Base-by-base conservation (phyloP, 2,888 invertebrate species). In the Graphium colonna region DNA sequence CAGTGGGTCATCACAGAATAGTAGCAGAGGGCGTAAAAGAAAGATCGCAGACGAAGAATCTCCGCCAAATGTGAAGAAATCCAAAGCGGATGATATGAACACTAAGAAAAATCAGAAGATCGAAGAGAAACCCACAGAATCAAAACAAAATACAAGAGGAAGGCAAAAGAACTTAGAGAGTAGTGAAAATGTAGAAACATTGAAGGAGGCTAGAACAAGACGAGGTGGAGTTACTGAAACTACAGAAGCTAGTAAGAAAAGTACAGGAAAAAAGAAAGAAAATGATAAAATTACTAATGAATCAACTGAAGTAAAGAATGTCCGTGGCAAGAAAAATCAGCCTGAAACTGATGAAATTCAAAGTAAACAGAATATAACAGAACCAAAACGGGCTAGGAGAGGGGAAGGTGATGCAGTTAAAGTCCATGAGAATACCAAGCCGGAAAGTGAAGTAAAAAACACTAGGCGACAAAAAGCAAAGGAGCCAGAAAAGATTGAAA, bases 11-110 rank as follows among this genome's bases (percentile, higher is more conserved):
- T 56, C 62, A 46, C 38, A 61, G 10, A 65, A 59, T 49, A 58
- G 55, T 1, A 60, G 62, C 53, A 58, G 60, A 26, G 60, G 60
- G 26, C 65, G 60, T 52, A 55, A 50, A 58, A 16, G 57, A 40
- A 64, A 66, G 51, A 64, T 39, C 1, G 13, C 39, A 0, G 38
- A 3, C 1, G 36, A 48, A 31, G 18, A 43, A 28, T 8, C 26
- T 13, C 3, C 42, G 9, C n/a, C 28, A 36, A 38, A 52, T 28
- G 1, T 15, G 17, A 16, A 17, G 28, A 43, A 43, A 26, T 9
- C n/a, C 0, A 15, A 42, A 5, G 13, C 3, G 13, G 16, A 31
- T 3, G 26, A 18, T 21, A n/a, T 16, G 3, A 36, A n/a, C 13
- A n/a, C 12, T 12, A 41, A 2, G 17, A 40, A 12, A 1, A 41